phyloP scores from a whole-genome alignment of 2,113 vertebrate genomes.

The Cynoglossus semilaevis region DNA sequence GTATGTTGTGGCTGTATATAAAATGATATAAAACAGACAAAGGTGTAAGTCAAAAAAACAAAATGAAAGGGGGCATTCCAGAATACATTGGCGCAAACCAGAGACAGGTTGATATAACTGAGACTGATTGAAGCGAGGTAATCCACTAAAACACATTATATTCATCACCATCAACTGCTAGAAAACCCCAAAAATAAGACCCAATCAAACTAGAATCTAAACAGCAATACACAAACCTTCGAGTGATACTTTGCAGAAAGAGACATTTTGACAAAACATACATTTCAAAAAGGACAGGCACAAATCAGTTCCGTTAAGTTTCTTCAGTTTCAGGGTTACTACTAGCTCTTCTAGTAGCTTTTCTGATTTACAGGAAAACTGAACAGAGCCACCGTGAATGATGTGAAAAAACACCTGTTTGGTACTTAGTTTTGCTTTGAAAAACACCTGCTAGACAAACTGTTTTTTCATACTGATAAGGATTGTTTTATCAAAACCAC shows the following conservation, averaged over 20 bases:
- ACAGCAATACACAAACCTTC: too few species aligned
- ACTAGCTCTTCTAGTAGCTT: not conserved
- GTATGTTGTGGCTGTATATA: not conserved
- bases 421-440: too few species aligned
- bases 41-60: not conserved
- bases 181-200: not conserved
- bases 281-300: not conserved
- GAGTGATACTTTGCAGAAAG: too few species aligned
- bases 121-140: too few species aligned
- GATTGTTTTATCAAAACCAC: too few species aligned
- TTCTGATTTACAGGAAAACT: not conserved
- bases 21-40: slow-evolving; percentile 4
- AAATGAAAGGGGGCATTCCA: slow-evolving; percentile 36
- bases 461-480: too few species aligned
- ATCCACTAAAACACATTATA: not conserved
- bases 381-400: not conserved
- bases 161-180: not conserved
- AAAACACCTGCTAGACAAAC: too few species aligned
- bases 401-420: too few species aligned
- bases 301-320: not conserved
- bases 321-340: not conserved
- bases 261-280: too few species aligned
- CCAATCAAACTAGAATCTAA: not conserved
- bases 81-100: slow-evolving; percentile 7
- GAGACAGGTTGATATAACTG: too few species aligned